Conservation (phyloP, 2,113 vertebrate genomes). For the Sceloporus tristichus region DNA sequence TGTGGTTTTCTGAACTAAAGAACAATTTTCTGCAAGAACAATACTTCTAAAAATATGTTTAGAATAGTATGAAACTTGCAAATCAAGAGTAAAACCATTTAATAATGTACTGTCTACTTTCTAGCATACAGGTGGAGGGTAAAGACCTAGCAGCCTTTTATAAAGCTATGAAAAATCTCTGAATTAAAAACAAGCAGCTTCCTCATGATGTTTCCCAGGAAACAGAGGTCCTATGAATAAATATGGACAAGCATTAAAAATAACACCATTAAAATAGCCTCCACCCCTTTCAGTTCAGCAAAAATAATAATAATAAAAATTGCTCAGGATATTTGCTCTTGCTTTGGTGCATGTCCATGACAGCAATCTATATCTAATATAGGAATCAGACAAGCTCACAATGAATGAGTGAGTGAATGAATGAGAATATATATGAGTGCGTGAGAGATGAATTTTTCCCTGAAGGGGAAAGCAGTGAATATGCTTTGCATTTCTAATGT, state of each 20-base stretch:
- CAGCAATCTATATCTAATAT: neutral
- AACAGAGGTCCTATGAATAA: neutral
- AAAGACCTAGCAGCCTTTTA: neutral
- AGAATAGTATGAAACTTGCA: neutral
- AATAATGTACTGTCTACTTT: neutral
- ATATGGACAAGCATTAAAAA: constrained; percentile 1
- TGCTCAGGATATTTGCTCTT: constrained; percentile 27
- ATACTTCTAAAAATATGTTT: neutral
- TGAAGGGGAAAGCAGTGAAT: accelerated
- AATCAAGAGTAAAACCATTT: neutral
- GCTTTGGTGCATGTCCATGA: neutral
- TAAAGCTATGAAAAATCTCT: neutral
- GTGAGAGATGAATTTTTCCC: neutral
- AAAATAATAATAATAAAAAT: neutral
- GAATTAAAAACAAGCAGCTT: neutral
- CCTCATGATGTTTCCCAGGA: neutral
- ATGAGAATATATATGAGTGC: neutral
- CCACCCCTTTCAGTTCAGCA: neutral
- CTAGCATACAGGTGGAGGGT: neutral
- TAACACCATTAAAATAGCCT: neutral
- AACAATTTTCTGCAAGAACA: neutral
- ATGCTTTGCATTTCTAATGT: neutral
- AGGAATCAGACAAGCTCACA: neutral
- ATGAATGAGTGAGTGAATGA: too few species aligned
- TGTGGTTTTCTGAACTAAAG: neutral